Percentiles rank a stretch among this genome's conserved stretches.
Evolutionary conservation across 2,888 invertebrate species (phyloP).

Genomic region (Osmoderma eremita): DNA sequence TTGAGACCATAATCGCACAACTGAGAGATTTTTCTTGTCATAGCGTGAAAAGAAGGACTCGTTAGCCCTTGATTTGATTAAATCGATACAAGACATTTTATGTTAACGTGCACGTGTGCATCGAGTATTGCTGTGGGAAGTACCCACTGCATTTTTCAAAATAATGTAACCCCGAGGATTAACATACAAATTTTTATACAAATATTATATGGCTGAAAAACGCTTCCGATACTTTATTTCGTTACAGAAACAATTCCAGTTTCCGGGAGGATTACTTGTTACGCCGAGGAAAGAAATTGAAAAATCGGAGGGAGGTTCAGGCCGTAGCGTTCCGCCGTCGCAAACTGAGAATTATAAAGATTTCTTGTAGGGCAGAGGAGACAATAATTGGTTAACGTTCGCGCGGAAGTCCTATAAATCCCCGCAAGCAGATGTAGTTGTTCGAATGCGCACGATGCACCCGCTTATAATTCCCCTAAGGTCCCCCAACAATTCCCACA

Average conservation of each 20-base stretch:
- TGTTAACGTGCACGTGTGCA: no score
- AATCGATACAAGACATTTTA: no score
- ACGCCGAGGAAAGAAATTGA: constrained; percentile 30
- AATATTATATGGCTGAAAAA: not conserved
- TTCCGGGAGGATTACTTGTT: constrained; percentile 30
- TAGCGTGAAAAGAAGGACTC: no score
- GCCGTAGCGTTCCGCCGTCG: not conserved
- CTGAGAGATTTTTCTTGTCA: no score
- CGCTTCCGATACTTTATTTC: constrained; percentile 24
- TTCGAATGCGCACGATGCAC: constrained; percentile 33
- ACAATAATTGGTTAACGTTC: constrained; percentile 40
- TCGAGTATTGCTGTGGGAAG: no score
- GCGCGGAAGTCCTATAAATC: constrained; percentile 27
- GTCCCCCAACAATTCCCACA: constrained; percentile 44
- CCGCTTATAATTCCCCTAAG: constrained; percentile 35
- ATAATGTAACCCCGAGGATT: constrained; percentile 5
- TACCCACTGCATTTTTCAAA: no score
- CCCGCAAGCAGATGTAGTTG: constrained; percentile 37
- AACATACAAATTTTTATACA: constrained; percentile 11
- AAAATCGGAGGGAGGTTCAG: constrained; percentile 17
- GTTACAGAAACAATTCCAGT: constrained; percentile 31
- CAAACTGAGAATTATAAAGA: constrained; percentile 13
- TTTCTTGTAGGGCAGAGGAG: constrained; percentile 10
- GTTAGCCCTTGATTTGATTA: no score
- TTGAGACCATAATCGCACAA: no score